These are phyloP conservation scores for Drosophila trichaetosa DNA, from an alignment of 2,888 invertebrate genomes.

Conservation along the genomic window DNA sequence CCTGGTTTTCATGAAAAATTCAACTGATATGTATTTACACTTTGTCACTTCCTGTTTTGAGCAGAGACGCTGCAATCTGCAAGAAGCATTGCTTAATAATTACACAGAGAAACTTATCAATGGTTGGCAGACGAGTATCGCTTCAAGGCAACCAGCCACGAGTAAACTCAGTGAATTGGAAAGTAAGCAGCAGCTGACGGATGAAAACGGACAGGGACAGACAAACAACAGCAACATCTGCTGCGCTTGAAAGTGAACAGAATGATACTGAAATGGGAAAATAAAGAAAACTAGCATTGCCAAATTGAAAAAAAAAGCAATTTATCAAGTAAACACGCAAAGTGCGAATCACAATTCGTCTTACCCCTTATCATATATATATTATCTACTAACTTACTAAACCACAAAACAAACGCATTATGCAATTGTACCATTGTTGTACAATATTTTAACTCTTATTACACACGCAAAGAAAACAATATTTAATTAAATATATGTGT, in stretches of 20 bases:
- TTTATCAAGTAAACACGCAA: neutral
- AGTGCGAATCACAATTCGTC: neutral
- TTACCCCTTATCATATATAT: constrained; percentile 10
- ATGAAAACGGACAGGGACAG: constrained; percentile 12
- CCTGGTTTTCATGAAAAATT: constrained; percentile 6
- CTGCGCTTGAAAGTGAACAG: constrained; percentile 59
- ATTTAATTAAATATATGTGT: constrained; percentile 46
- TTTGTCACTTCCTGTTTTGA: constrained; percentile 50
- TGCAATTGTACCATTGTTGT: constrained; percentile 50
- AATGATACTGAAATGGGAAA: constrained; percentile 55
- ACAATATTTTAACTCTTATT: constrained; percentile 30
- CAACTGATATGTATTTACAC: constrained; percentile 1
- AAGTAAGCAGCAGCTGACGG: constrained; percentile 39
- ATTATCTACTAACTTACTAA: constrained; percentile 3
- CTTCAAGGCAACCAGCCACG: constrained; percentile 20
- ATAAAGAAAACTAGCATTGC: neutral
- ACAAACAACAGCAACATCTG: constrained; percentile 59
- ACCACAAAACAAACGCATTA: constrained; percentile 41
- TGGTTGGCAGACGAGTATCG: constrained; percentile 4
- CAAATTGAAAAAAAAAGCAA: constrained; percentile 1
- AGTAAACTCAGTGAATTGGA: constrained; percentile 60
- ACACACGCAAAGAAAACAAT: constrained; percentile 37
- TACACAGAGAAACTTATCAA: constrained; percentile 41
- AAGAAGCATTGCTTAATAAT: constrained; percentile 43
- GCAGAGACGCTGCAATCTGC: constrained; percentile 20